Evolutionary conservation across 2,888 invertebrate genomes (phyloP), one percentile per base, ranked within the genome.

Genomic region (Amphipyra berbera): DNA sequence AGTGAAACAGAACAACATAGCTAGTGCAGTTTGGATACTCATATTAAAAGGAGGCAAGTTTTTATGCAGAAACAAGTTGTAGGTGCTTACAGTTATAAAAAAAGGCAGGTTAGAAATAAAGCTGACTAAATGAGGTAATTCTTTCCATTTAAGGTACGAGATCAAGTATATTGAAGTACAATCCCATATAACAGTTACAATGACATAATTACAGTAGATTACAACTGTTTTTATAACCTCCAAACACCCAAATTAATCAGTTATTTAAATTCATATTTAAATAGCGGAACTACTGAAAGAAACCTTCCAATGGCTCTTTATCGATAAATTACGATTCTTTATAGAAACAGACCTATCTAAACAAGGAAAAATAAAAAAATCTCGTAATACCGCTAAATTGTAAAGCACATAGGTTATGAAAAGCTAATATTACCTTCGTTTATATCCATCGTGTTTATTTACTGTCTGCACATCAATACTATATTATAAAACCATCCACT

Each of bases 381-480:
- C 27, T 48, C 12, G 14, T 7, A 52, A 65, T 56, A 67, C 82
- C 83, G 83, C 83, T 79, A 81, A 73, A 71, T 38, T 65, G n/a
- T 13, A 45, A 8, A 55, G 30, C 53, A 54, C 59, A 61, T 69
- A 82, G 79, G 86, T 81, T 81, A 82, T 53, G 21, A 49, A 33
- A 60, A 42, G 13, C 33, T 6, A 58, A 59, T 62, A 72, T 64
- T 85, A 93, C 93, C 93, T 90, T 93, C 93, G 73, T 88, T 90
- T 63, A 92, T 85, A 76, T 93, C 93, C 93, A 93, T 93, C 50
- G 27, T 64, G 47, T 12, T 48, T 42, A 33, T 48, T 78, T 71
- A 68, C 37, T 30, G 14, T 14, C 38, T 50, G 9, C 58, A 56
- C 72, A 60, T 75, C 14, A 61, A 62, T 10, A 50, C 47, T 54